Conservation (phyloP, 1,140 invertebrate species). For the Drosophila ogumai region DNA sequence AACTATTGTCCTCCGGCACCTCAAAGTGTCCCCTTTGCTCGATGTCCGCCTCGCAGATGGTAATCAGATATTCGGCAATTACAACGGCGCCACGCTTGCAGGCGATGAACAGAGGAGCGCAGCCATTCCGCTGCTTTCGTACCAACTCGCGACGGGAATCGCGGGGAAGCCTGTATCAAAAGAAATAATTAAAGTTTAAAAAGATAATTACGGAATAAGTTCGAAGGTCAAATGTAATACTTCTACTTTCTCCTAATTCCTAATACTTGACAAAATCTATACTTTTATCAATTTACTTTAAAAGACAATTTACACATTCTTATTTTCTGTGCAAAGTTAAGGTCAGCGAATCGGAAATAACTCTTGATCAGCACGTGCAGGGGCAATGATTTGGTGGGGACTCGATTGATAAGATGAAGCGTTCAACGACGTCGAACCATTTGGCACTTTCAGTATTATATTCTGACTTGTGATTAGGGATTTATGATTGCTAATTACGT, state of each 20-base stretch:
- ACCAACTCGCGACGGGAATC: conserved; percentile 78
- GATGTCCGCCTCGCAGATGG: conserved; percentile 92
- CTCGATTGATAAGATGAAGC: conserved; percentile 25
- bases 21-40: conserved; percentile 93
- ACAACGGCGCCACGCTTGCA: conserved; percentile 93
- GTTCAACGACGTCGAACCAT: conserved; percentile 26
- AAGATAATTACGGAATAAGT: too few species aligned
- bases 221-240: not conserved
- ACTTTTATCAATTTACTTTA: not conserved
- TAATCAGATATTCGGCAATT: conserved; percentile 95
- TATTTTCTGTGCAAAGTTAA: conserved; percentile 17
- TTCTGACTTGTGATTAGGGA: conserved; percentile 3
- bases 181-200: not conserved
- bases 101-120: conserved; percentile 94
- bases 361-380: conserved; percentile 41
- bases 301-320: not conserved
- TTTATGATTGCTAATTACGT: conserved; percentile 15
- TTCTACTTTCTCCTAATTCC: not conserved
- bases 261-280: too few species aligned
- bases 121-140: conserved; percentile 87
- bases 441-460: conserved; percentile 16
- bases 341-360: conserved; percentile 10
- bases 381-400: conserved; percentile 16
- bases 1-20: conserved; percentile 89
- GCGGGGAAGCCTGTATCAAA: conserved; percentile 56